A percentile compares a stretch with the other conserved stretches of the same genome.
phyloP scores from a whole-genome alignment of 2,888 invertebrate genomes.

The Epinotia demarniana region DNA sequence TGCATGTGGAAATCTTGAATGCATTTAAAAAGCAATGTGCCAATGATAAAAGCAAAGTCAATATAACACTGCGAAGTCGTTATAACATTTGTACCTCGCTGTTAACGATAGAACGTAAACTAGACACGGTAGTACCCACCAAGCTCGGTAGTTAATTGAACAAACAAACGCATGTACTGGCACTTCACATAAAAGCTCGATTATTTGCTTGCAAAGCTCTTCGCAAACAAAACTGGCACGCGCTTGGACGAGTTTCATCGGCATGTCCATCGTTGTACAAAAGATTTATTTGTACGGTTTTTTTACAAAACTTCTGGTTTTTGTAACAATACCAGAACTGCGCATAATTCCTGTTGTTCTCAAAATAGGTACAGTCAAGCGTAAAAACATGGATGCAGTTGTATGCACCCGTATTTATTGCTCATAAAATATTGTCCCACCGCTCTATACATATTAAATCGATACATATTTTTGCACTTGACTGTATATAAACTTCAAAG shows the following conservation, averaged over 20 bases:
- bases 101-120: not conserved
- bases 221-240: conserved; percentile 25
- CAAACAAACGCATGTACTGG: conserved; percentile 12
- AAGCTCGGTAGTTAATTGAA: conserved; percentile 10
- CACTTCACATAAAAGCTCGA: conserved; percentile 20
- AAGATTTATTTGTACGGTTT: conserved; percentile 2
- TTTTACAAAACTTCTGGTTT: not conserved
- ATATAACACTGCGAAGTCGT: not conserved
- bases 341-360: not conserved
- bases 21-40: too few species aligned
- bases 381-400: too few species aligned
- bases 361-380: not conserved
- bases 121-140: not conserved
- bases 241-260: conserved; percentile 18
- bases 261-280: not conserved
- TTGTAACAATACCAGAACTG: not conserved
- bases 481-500: too few species aligned
- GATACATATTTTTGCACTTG: too few species aligned
- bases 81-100: not conserved
- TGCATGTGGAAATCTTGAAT: too few species aligned
- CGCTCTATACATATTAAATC: too few species aligned
- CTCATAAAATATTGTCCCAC: too few species aligned
- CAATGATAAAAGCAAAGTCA: not conserved
- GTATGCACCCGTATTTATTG: too few species aligned
- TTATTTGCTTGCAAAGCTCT: conserved; percentile 38